phyloP scores from a whole-genome alignment of 2,113 vertebrate genomes.

The Ageneiosus marmoratus region DNA sequence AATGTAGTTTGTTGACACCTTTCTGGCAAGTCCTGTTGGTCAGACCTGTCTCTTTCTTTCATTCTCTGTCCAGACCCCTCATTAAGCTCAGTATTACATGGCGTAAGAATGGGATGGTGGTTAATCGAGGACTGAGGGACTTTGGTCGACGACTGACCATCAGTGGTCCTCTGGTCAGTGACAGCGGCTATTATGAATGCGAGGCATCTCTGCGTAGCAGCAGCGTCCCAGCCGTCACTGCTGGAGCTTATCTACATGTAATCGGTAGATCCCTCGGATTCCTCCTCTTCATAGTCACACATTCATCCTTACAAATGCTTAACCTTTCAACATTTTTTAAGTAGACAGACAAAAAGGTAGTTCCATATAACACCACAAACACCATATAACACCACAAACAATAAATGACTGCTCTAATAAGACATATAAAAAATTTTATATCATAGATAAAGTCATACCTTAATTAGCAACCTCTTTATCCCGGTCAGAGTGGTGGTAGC shows the following conservation, averaged over 20 bases:
- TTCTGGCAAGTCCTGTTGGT: neutral
- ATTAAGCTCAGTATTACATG: conserved; percentile 91
- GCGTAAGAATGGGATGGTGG: conserved; percentile 83
- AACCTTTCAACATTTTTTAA: neutral
- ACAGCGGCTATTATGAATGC: conserved; percentile 90
- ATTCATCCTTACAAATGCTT: neutral
- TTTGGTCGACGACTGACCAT: conserved; percentile 88
- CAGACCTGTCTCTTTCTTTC: conserved; percentile 14
- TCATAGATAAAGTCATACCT: neutral
- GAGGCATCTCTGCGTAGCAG: conserved; percentile 90
- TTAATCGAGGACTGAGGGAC: conserved; percentile 84
- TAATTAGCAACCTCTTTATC: neutral
- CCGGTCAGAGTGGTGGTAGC: neutral
- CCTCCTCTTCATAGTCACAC: conserved; percentile 31
- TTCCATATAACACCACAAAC: neutral
- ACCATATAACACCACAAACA: neutral
- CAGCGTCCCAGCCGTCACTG: conserved; percentile 79
- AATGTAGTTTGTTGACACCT: conserved; percentile 25
- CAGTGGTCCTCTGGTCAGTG: conserved; percentile 77
- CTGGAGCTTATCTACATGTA: conserved; percentile 84
- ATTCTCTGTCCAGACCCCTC: conserved; percentile 78
- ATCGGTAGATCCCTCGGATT: conserved; percentile 72
- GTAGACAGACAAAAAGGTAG: neutral
- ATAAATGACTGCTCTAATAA: neutral
- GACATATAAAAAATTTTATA: neutral